Base-by-base conservation (phyloP, 1,140 invertebrate genomes). In the Cotesia vestalis region DNA sequence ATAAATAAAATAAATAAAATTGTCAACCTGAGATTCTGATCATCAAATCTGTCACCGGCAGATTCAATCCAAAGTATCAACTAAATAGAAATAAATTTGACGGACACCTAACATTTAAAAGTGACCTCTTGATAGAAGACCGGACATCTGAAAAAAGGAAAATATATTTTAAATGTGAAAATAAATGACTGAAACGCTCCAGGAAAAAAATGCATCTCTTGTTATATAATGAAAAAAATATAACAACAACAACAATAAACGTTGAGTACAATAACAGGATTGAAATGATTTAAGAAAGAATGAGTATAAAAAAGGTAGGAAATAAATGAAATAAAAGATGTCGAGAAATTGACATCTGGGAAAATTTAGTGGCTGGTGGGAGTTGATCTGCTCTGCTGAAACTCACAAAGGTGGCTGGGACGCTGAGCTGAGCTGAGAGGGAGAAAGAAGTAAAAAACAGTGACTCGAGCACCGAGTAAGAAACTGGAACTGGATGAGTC, bases 381-480 rank as follows among this genome's bases (percentile, higher is more conserved):
- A 57, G 53, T 20, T 17, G 17, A 57, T 6, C n/a, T 6, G 53
- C 6, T 27, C 27, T 52, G 4, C 4, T 35, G 17, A 62, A 36
- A 34, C 6, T 46, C 40, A 46, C 40, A 64, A 38, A 12, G 53
- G 66, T 69, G 46, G 34, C n/a, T 51, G 27, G 12, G 68, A 51
- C 38, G 52, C 34, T 34, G 17, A 27, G 52, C 52, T 12, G 46
- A 60, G 34, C 34, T 38, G 74, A 62, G 69, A 64, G 34, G 53
- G 11, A 67, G 52, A 62, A 66, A 73, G 64, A 68, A 69, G 35
- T 34, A 68, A 68, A 12, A 73, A 73, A 75, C 78, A 78, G 78
- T 78, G 77, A 79, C 78, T 77, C 76, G 79, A 80, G 27, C 27
- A 46, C 11, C 11, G 6, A 46, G 77, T 80, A 80, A 80, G 78